Conservation (phyloP, 2,888 invertebrate genomes). For the Mycogona germanica region DNA sequence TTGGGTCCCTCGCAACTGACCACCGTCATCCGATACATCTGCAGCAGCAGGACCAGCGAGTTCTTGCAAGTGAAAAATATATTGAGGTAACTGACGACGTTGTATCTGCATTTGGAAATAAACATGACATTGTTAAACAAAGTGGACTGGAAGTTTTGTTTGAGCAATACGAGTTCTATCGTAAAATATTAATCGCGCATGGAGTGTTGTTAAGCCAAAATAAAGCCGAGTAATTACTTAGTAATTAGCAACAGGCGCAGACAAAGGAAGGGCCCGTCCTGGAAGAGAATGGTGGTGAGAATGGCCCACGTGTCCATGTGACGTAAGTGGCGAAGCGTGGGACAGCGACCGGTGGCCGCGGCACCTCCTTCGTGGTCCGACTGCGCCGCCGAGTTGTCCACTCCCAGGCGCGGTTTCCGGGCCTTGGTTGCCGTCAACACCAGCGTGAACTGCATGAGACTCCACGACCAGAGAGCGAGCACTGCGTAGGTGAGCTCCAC, state of each 20-base stretch:
- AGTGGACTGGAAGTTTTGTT: too few relatives aligned
- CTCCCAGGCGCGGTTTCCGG: conserved; percentile 26
- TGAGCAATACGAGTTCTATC: too few relatives aligned
- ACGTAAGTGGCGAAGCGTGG: conserved; percentile 6
- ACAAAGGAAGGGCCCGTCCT: conserved; percentile 38
- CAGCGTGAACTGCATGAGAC: conserved; percentile 32
- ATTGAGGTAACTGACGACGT: conserved; percentile 30
- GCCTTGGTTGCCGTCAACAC: conserved; percentile 32
- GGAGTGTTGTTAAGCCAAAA: too few relatives aligned
- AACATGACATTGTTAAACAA: too few relatives aligned
- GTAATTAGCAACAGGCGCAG: conserved; percentile 25
- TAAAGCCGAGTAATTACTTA: too few relatives aligned
- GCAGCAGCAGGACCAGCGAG: conserved; percentile 18
- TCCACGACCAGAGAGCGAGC: conserved; percentile 31
- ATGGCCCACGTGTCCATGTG: conserved; percentile 37
- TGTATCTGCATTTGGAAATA: too few relatives aligned
- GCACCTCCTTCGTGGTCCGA: background rate
- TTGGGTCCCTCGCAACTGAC: conserved; percentile 11
- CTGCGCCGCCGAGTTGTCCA: conserved; percentile 21
- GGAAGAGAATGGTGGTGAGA: conserved; percentile 34
- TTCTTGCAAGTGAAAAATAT: conserved; percentile 30
- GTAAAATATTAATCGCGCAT: too few relatives aligned
- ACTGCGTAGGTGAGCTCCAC: conserved; percentile 27
- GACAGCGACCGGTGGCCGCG: conserved; percentile 9
- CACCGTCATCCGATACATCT: conserved; percentile 21